phyloP scores from a whole-genome alignment of 2,113 vertebrate species.

The Emydura subglobosa region DNA sequence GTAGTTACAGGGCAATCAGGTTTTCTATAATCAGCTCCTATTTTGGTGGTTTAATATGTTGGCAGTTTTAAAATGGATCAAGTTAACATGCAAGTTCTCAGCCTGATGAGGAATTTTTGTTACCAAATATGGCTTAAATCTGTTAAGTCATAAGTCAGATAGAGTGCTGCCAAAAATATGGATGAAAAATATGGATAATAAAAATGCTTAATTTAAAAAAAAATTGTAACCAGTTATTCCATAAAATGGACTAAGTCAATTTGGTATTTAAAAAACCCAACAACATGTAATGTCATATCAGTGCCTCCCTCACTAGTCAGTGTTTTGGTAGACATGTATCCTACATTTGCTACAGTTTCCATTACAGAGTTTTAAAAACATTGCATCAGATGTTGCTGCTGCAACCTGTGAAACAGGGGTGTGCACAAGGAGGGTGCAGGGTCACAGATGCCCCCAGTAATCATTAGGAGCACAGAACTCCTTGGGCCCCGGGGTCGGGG shows the following conservation, averaged over 20 bases:
- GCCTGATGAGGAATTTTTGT: neutral
- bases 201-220: neutral
- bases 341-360: neutral
- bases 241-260: neutral
- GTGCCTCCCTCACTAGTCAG: neutral
- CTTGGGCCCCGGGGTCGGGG: neutral
- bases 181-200: neutral
- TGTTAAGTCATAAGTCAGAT: neutral
- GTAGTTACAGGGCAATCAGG: neutral
- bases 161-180: neutral
- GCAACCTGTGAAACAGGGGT: slow-evolving; percentile 3
- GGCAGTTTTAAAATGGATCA: neutral
- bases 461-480: too few relatives aligned
- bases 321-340: neutral
- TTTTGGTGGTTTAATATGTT: neutral
- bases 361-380: neutral
- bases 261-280: neutral
- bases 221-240: neutral
- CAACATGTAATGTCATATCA: neutral
- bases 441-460: too few relatives aligned
- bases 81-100: neutral
- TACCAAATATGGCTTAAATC: neutral
- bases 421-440: too few relatives aligned
- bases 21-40: neutral
- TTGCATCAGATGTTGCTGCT: slow-evolving; percentile 30